Evolutionary conservation across 2,888 invertebrate genomes (phyloP).

Genomic region (Leucophenga maculata): DNA sequence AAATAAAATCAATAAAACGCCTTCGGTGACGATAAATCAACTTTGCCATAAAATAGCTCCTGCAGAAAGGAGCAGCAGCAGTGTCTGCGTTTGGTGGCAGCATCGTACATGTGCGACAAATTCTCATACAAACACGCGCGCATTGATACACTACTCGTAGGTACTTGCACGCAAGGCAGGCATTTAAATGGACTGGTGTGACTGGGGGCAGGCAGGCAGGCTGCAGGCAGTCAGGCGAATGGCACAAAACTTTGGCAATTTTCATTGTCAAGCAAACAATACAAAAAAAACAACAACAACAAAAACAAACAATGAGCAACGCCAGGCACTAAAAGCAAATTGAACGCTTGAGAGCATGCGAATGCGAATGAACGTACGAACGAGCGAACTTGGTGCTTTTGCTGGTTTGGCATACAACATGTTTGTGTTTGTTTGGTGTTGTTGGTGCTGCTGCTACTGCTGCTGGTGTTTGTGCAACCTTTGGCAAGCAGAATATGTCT

Average conservation of each 20-base stretch:
- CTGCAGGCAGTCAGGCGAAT: constrained; percentile 1
- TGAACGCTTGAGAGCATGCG: not conserved
- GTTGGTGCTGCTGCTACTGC: too few relatives aligned
- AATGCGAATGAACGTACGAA: too few relatives aligned
- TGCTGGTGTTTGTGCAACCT: constrained; percentile 27
- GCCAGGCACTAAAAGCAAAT: constrained; percentile 21
- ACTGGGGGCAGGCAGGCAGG: constrained; percentile 38
- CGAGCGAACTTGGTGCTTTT: not conserved
- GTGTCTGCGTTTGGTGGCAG: not conserved
- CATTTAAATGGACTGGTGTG: constrained; percentile 24
- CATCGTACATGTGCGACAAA: not conserved
- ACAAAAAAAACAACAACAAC: constrained; percentile 1
- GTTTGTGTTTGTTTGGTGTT: not conserved
- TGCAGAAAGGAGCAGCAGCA: not conserved
- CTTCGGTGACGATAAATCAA: constrained; percentile 13
- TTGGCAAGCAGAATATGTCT: constrained; percentile 27
- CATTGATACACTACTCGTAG: not conserved
- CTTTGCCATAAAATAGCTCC: not conserved
- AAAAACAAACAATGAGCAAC: constrained; percentile 21
- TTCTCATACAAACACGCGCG: not conserved
- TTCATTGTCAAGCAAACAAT: constrained; percentile 36
- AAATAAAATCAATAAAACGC: constrained; percentile 13
- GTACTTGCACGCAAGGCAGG: too few relatives aligned
- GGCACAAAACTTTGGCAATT: constrained; percentile 25
- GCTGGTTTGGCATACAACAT: not conserved